Conservation (phyloP, 2,797 vertebrate species). For the Corythornis leucogaster region DNA sequence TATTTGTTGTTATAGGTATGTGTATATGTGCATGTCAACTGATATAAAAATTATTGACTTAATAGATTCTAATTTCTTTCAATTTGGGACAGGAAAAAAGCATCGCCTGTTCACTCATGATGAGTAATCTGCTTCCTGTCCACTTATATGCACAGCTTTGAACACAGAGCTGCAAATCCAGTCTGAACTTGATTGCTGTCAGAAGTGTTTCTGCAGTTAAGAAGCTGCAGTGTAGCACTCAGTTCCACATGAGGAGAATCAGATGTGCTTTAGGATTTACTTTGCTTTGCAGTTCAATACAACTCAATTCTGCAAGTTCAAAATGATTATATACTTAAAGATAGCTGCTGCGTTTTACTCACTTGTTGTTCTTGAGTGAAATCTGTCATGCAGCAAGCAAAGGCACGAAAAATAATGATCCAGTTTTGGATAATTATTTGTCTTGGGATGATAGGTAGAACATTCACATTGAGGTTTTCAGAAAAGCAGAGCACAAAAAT, state of each 20-base stretch:
- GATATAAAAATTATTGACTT: not conserved
- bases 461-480: fast-evolving
- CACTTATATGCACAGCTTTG: not conserved
- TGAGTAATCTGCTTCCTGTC: constrained; percentile 8
- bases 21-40: not conserved
- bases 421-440: not conserved
- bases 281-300: not conserved
- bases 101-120: not conserved
- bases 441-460: not conserved
- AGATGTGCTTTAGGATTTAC: constrained; percentile 7
- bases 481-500: not conserved
- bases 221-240: not conserved
- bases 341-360: not conserved
- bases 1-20: not conserved
- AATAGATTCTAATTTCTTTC: not conserved
- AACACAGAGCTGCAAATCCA: not conserved
- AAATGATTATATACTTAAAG: not conserved
- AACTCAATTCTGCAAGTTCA: not conserved
- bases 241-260: constrained; percentile 23
- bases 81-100: not conserved
- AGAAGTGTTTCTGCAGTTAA: constrained; percentile 14
- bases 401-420: not conserved
- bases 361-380: not conserved
- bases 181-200: not conserved
- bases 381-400: not conserved